Conservation (phyloP, 2,888 invertebrate species). For the Synanthedon vespiformis region DNA sequence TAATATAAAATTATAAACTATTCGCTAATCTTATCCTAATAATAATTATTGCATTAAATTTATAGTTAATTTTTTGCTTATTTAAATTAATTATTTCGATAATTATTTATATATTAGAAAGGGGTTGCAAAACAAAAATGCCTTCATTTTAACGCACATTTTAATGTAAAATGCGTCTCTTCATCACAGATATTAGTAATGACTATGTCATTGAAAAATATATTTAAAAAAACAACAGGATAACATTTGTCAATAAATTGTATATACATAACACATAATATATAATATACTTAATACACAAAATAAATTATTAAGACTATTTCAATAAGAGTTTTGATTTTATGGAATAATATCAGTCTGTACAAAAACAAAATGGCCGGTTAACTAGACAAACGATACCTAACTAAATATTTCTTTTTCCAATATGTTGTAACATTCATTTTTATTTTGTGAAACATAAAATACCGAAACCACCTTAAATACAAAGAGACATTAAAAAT, state of each 20-base stretch:
- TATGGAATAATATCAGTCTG: conserved; percentile 4
- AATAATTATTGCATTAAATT: neutral
- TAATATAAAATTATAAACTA: neutral
- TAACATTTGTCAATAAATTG: neutral
- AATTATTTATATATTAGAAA: neutral
- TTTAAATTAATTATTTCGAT: neutral
- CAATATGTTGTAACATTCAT: too few relatives aligned
- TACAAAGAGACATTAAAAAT: too few relatives aligned
- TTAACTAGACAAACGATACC: neutral
- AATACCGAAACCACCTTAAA: too few relatives aligned
- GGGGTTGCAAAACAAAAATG: conserved; percentile 43
- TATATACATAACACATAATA: neutral
- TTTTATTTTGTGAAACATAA: too few relatives aligned
- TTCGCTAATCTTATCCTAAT: neutral
- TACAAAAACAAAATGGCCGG: neutral
- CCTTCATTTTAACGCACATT: conserved; percentile 44
- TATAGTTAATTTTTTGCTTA: neutral
- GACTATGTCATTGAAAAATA: conserved; percentile 2
- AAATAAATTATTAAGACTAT: neutral
- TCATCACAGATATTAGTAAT: conserved; percentile 44
- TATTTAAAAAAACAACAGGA: neutral
- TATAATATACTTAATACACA: neutral
- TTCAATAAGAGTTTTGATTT: neutral
- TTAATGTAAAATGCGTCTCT: conserved; percentile 63
- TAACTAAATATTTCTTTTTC: too few relatives aligned